Conservation (phyloP, 2,797 vertebrate genomes). For the Argyrosomus regius region DNA sequence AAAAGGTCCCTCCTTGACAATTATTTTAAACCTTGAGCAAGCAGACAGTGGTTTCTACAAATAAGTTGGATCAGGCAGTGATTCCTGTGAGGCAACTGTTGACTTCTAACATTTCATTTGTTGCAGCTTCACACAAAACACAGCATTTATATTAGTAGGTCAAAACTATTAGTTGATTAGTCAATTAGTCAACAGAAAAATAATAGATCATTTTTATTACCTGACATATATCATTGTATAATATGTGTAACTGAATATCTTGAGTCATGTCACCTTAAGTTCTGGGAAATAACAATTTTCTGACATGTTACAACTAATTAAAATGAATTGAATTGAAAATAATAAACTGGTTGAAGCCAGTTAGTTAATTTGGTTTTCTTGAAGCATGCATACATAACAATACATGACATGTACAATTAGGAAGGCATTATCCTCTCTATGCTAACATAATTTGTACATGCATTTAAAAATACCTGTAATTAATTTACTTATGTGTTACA, state of each 20-base stretch:
- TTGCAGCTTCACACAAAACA: neutral
- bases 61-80: neutral
- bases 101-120: neutral
- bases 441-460: neutral
- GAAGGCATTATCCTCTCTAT: neutral
- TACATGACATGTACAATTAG: too few relatives aligned
- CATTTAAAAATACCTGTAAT: constrained; percentile 1
- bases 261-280: neutral
- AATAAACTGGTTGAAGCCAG: neutral
- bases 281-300: neutral
- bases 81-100: constrained; percentile 9
- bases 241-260: neutral
- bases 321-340: neutral
- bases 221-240: neutral
- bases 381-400: neutral
- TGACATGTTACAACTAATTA: neutral
- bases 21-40: constrained; percentile 31
- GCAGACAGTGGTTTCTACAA: constrained; percentile 3
- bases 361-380: too few relatives aligned
- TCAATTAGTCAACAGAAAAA: neutral
- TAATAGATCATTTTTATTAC: neutral
- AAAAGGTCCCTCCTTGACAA: constrained; percentile 33
- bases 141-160: neutral
- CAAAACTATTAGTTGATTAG: neutral
- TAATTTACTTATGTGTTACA: neutral